A percentile compares a stretch with the other conserved stretches of the same genome.
phyloP scores from a whole-genome alignment of 2,888 invertebrate genomes.

The Campoplex nolae region DNA sequence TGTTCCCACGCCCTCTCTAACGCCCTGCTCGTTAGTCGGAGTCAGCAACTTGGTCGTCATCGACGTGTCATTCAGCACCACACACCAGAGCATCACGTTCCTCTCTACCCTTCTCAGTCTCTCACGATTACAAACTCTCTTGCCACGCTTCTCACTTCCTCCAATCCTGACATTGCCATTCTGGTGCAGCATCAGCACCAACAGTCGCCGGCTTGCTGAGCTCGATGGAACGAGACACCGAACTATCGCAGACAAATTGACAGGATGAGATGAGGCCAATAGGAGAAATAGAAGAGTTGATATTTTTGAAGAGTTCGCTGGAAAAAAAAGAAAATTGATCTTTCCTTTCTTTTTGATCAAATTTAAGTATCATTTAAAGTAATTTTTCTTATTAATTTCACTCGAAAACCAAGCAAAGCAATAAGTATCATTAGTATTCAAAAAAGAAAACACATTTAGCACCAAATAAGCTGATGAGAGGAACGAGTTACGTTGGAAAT shows the following conservation, averaged over 20 bases:
- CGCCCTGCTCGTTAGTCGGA: slow-evolving; percentile 84
- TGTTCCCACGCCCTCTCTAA: slow-evolving; percentile 81
- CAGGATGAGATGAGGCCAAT: slow-evolving; percentile 68
- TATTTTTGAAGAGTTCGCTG: slow-evolving; percentile 62
- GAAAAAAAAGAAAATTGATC: slow-evolving; percentile 38
- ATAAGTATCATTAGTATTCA: not conserved
- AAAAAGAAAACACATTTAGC: not conserved
- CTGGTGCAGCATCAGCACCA: slow-evolving; percentile 65
- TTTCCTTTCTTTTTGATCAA: not conserved
- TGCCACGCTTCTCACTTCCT: slow-evolving; percentile 43
- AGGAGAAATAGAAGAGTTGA: slow-evolving; percentile 59
- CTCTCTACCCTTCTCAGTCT: slow-evolving; percentile 70
- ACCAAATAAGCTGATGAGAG: slow-evolving; percentile 21
- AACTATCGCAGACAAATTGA: slow-evolving; percentile 78
- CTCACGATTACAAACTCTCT: slow-evolving; percentile 68
- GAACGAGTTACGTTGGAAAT: slow-evolving; percentile 53
- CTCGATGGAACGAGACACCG: slow-evolving; percentile 72
- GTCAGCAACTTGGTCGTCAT: slow-evolving; percentile 84
- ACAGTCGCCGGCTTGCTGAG: slow-evolving; percentile 56
- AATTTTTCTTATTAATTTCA: not conserved
- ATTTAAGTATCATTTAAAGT: not conserved
- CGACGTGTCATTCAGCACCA: slow-evolving; percentile 84
- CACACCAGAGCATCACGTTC: slow-evolving; percentile 71
- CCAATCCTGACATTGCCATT: slow-evolving; percentile 61
- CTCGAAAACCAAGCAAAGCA: not conserved